These are phyloP conservation scores for Cheilosia variabilis DNA, from an alignment of 2,888 invertebrate species.

Conservation along the genomic window DNA sequence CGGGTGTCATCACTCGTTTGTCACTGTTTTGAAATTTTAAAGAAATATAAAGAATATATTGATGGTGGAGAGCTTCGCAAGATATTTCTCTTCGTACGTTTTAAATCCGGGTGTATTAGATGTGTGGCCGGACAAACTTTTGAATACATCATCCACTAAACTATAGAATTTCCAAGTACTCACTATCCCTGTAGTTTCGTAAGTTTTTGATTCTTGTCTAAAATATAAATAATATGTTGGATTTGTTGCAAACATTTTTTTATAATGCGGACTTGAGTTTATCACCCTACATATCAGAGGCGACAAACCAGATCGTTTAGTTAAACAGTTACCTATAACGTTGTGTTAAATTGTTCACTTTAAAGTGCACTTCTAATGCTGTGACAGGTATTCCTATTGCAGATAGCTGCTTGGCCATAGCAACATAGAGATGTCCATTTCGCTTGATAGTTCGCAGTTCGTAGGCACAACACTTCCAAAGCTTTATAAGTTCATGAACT, in stretches of 20 bases:
- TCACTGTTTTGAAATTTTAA: slow-evolving; percentile 77
- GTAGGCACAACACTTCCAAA: slow-evolving; percentile 83
- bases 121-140: slow-evolving; percentile 82
- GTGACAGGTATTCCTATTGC: slow-evolving; percentile 82
- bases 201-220: slow-evolving; percentile 82
- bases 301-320: no score
- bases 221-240: background rate
- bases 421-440: slow-evolving; percentile 83
- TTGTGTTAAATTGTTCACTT: slow-evolving; percentile 82
- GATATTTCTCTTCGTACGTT: slow-evolving; percentile 33
- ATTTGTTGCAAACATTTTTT: no score
- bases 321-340: slow-evolving; percentile 78
- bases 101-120: slow-evolving; percentile 72
- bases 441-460: slow-evolving; percentile 83
- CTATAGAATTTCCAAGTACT: slow-evolving; percentile 83
- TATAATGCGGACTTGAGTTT: no score
- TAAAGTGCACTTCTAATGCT: slow-evolving; percentile 82
- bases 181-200: slow-evolving; percentile 82
- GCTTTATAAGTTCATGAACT: slow-evolving; percentile 82
- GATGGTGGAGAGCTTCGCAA: background rate
- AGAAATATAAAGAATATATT: background rate
- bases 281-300: no score
- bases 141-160: slow-evolving; percentile 83
- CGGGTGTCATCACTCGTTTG: slow-evolving; percentile 82
- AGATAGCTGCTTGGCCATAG: slow-evolving; percentile 83